These are phyloP conservation scores for Aurelia aurita complex sp. Pacific DNA, from an alignment of 30 jellyfish, hydroid and myxozoan genomes.

Conservation along the genomic window DNA sequence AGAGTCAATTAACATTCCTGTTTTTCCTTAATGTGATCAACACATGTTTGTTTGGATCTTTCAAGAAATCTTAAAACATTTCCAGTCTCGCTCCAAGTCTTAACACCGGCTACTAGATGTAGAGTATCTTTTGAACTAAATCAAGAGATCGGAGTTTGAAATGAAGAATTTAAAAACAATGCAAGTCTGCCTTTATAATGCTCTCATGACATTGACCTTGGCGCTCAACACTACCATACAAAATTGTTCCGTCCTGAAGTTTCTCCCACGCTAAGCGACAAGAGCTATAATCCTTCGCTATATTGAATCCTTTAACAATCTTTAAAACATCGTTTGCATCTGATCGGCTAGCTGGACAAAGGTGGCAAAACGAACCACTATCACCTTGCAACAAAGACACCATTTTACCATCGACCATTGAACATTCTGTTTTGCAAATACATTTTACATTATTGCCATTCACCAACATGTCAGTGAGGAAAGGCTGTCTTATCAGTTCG, in stretches of 20 bases:
- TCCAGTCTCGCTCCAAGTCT: too few relatives aligned
- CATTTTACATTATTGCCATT: not conserved
- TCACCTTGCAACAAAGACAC: slow-evolving; percentile 36
- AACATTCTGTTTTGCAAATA: slow-evolving; percentile 20
- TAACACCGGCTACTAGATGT: not conserved
- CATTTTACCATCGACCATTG: slow-evolving; percentile 29
- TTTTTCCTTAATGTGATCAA: too few relatives aligned
- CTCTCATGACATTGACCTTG: slow-evolving; percentile 37
- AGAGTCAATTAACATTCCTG: too few relatives aligned
- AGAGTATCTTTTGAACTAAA: slow-evolving; percentile 16
- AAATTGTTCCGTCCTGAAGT: not conserved
- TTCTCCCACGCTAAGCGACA: too few relatives aligned
- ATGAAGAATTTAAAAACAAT: slow-evolving; percentile 20
- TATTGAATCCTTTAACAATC: too few relatives aligned
- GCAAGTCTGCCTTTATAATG: slow-evolving; percentile 14
- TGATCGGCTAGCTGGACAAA: not conserved
- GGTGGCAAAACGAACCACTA: slow-evolving; percentile 24
- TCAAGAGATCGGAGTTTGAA: slow-evolving; percentile 15
- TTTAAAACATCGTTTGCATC: slow-evolving; percentile 15
- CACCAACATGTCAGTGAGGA: not conserved
- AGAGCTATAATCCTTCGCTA: too few relatives aligned
- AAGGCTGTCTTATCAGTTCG: slow-evolving; percentile 1
- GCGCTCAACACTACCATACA: not conserved
- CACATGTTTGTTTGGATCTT: too few relatives aligned
- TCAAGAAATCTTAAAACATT: too few relatives aligned